Percentiles rank a stretch among this genome's conserved stretches.
Conservation (phyloP, 2,113 vertebrate species). For the Catharus minimus region DNA sequence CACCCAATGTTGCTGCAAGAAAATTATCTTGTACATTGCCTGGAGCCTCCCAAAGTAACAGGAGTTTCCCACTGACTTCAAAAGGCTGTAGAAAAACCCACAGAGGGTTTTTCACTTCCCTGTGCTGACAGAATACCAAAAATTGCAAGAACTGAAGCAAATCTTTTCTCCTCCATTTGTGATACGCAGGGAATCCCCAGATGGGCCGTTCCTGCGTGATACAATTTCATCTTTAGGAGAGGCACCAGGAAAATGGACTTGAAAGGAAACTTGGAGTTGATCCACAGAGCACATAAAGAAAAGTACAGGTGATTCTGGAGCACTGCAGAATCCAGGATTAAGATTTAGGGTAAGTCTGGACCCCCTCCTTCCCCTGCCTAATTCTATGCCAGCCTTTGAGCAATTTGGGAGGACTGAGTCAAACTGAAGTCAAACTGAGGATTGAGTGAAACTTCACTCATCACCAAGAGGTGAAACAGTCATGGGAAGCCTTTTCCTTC, state of each 20-base stretch:
- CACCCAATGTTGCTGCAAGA: neutral
- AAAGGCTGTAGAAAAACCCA: slow-evolving; percentile 7
- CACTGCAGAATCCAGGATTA: neutral
- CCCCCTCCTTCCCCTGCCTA: neutral
- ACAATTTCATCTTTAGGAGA: neutral
- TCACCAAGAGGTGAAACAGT: neutral
- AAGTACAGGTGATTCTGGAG: neutral
- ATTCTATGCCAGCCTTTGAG: neutral
- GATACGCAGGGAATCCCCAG: neutral
- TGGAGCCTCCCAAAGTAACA: neutral
- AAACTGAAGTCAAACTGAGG: neutral
- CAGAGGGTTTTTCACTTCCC: neutral
- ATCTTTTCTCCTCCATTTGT: neutral
- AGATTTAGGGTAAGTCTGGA: neutral
- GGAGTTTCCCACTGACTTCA: slow-evolving; percentile 32
- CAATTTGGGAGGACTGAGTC: neutral
- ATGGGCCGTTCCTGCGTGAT: neutral
- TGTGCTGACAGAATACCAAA: neutral
- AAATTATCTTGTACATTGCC: neutral
- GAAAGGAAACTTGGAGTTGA: neutral
- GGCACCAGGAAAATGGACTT: neutral
- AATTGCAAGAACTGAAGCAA: neutral
- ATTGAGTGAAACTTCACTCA: too few relatives aligned
- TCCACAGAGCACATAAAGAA: neutral
- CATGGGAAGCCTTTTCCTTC: neutral